phyloP scores from a whole-genome alignment of 2,113 vertebrate genomes.

The Mohoua ochrocephala region DNA sequence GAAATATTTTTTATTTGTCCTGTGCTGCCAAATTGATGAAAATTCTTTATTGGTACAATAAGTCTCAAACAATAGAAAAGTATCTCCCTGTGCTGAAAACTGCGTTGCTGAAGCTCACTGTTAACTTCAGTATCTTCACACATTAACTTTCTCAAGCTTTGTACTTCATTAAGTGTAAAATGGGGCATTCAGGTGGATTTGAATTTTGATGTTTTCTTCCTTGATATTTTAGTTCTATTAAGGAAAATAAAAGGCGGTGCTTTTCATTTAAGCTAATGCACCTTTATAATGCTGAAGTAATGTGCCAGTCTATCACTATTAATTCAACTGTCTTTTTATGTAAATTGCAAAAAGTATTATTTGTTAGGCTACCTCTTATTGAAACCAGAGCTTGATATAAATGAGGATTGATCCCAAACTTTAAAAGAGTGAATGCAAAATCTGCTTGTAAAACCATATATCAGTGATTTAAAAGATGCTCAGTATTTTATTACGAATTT shows the following conservation, averaged over 20 bases:
- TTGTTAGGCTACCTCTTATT: neutral
- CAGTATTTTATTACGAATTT: neutral
- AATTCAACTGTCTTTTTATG: neutral
- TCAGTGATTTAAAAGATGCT: neutral
- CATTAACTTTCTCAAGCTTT: neutral
- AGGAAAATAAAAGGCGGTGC: neutral
- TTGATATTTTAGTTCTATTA: neutral
- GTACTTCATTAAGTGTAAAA: neutral
- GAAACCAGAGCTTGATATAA: neutral
- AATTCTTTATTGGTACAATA: neutral
- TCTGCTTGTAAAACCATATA: neutral
- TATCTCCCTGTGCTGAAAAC: neutral
- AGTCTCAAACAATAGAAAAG: neutral
- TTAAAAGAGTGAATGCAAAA: neutral
- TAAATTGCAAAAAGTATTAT: neutral
- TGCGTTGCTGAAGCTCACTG: neutral
- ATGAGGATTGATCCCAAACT: neutral
- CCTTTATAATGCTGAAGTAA: neutral
- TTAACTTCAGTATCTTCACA: neutral
- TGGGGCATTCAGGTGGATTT: neutral
- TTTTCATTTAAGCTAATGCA: neutral
- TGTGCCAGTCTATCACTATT: neutral
- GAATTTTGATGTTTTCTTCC: neutral
- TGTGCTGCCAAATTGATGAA: neutral
- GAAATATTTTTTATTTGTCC: neutral